Evolutionary conservation across 2,888 invertebrate species (phyloP), one percentile per base, ranked within the genome.

Genomic region (Melanchra persicariae): DNA sequence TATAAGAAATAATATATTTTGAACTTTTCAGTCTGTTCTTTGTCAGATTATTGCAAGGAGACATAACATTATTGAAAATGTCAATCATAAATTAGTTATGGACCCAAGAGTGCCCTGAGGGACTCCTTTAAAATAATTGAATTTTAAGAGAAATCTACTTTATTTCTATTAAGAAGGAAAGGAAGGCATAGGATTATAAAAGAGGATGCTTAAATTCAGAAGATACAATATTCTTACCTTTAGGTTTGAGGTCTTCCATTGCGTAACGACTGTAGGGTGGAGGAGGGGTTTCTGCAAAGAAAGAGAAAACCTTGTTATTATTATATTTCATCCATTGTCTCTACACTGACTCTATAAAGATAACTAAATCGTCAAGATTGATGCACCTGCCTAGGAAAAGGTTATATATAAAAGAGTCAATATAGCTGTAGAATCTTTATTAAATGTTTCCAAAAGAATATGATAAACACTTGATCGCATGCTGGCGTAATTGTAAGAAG

Each of bases 181-280:
- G 15, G 1, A 19, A 19, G 17, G 17, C 34, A 15, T 2, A n/a
- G 6, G 34, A 9, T 58, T 24, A 1, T 34, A 24, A 22, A 34
- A n/a, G 26, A 17, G 34, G 22, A 6, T 5, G 22, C 22, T 19
- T 19, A 5, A 26, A 12, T n/a, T 24, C 0, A 19, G 52, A 54
- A 26, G 0, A 19, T 22, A 10, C 34, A 10, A 30, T 54, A 37
- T 62, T 40, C 73, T 84, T 82, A 94, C 97, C 86, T 89, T 97
- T 94, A 98, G 98, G 97, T 97, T 97, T 97, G 93, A 97, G 96
- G 94, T 97, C 97, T 91, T 97, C 97, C 97, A 97, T 97, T 88
- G 97, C 97, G 94, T 97, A 97, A 91, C 97, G 97, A 93, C 97
- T 97, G 96, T 98, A 98, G 83, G 98, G 98, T 87, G 98, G 98